phyloP scores from a whole-genome alignment of 2,113 vertebrate genomes.

The Seriola aureovittata region DNA sequence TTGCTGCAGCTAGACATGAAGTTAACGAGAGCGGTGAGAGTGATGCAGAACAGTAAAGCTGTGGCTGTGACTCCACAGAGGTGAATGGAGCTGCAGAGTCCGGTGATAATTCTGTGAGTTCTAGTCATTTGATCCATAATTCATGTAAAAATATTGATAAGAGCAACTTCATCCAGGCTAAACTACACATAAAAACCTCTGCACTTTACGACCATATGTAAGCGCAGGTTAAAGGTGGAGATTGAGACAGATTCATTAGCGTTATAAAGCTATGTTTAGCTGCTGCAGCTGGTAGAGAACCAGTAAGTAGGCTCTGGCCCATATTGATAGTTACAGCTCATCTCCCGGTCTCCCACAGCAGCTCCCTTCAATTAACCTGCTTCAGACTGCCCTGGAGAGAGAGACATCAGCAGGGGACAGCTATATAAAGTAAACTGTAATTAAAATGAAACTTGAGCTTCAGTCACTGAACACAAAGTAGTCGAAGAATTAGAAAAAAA shows the following conservation, averaged over 20 bases:
- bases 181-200: neutral
- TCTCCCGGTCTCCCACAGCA: slow-evolving; percentile 58
- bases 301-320: slow-evolving; percentile 44
- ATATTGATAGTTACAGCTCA: slow-evolving; percentile 63
- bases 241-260: slow-evolving; percentile 44
- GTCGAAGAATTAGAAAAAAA: neutral
- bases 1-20: neutral
- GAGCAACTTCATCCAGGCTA: neutral
- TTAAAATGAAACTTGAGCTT: slow-evolving; percentile 60
- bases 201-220: too few relatives aligned
- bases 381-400: slow-evolving; percentile 19
- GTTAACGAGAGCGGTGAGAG: neutral
- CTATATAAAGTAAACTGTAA: slow-evolving; percentile 53
- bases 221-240: slow-evolving; percentile 2
- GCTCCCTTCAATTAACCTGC: slow-evolving; percentile 77
- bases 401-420: neutral
- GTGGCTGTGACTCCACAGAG: neutral
- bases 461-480: slow-evolving; percentile 1
- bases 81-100: neutral
- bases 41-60: neutral
- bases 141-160: neutral
- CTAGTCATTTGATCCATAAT: neutral
- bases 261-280: slow-evolving; percentile 49
- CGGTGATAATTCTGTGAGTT: neutral
- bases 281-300: slow-evolving; percentile 15